Evolutionary conservation across 37 sponge, comb jelly and placozoan genomes (phyloP).

Genomic region (Amphimedon queenslandica): DNA sequence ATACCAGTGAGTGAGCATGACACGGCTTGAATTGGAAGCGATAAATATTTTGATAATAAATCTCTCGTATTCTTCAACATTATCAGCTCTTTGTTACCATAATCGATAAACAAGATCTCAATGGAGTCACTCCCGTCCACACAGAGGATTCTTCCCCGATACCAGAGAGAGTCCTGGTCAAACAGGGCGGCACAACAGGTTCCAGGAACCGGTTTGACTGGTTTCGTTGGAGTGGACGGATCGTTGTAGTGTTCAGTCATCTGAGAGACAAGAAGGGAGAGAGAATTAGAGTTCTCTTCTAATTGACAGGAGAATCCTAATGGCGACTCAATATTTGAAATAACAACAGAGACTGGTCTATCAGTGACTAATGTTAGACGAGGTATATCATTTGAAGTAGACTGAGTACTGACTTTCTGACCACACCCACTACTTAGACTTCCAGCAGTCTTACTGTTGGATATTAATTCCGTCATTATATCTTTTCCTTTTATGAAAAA

Average conservation of each 20-base stretch:
- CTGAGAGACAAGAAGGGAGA: conserved; percentile 50
- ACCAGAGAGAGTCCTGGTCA: conserved; percentile 55
- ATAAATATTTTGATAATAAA: conserved; percentile 12
- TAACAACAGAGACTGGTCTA: not conserved
- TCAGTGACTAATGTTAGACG: not conserved
- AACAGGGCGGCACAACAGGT: conserved; percentile 56
- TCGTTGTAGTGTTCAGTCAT: conserved; percentile 26
- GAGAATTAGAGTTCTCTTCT: not conserved
- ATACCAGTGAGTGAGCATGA: conserved; percentile 46
- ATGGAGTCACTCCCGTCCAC: not conserved
- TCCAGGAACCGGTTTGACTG: conserved; percentile 18
- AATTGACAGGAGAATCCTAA: conserved; percentile 54
- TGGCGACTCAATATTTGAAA: conserved; percentile 41
- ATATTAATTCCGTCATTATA: not conserved
- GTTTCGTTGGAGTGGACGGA: not conserved
- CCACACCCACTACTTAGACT: not conserved
- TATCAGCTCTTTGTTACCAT: conserved; percentile 53
- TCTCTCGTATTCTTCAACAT: conserved; percentile 6
- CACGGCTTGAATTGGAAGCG: conserved; percentile 63
- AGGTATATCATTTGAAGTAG: too few species aligned
- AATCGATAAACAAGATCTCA: conserved; percentile 39
- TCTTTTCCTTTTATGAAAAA: not conserved
- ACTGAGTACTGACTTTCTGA: not conserved
- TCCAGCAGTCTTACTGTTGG: not conserved
- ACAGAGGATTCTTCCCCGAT: conserved; percentile 52